These are phyloP conservation scores for Aldrovandia affinis DNA, from an alignment of 2,797 vertebrate species.

Conservation along the genomic window DNA sequence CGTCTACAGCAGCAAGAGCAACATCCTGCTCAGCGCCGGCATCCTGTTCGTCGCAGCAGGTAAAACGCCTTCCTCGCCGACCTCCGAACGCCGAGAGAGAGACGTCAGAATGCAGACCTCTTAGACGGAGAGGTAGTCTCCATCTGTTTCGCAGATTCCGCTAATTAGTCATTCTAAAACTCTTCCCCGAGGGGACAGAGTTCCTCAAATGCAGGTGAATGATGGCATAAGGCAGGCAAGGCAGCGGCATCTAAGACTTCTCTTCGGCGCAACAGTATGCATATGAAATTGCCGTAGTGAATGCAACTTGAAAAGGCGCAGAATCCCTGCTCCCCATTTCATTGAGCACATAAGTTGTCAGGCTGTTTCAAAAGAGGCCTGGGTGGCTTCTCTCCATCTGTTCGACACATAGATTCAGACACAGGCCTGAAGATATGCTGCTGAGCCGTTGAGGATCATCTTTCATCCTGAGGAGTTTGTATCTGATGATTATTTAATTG, in stretches of 20 bases:
- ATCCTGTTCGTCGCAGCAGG: constrained; percentile 97
- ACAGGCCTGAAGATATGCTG: background rate
- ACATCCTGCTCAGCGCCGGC: constrained; percentile 91
- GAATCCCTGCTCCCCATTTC: background rate
- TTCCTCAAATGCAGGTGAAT: constrained; percentile 20
- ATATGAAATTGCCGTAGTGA: background rate
- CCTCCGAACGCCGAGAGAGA: background rate
- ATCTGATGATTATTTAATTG: background rate
- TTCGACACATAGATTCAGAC: background rate
- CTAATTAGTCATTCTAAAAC: background rate
- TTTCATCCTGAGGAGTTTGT: background rate
- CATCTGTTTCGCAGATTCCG: no score
- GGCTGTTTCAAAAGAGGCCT: background rate
- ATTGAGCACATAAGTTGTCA: background rate
- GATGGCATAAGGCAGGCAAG: background rate
- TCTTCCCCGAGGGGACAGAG: background rate
- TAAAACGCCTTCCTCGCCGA: constrained; percentile 57
- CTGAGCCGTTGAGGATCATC: background rate
- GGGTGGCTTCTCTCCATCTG: background rate
- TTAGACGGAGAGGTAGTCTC: background rate
- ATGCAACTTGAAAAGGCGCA: background rate
- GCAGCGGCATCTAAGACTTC: background rate
- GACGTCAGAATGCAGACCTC: background rate
- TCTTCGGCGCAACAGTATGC: background rate
- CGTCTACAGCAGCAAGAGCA: constrained; percentile 89